Base-by-base conservation (phyloP, 2,113 vertebrate genomes). In the Delphinapterus leucas region DNA sequence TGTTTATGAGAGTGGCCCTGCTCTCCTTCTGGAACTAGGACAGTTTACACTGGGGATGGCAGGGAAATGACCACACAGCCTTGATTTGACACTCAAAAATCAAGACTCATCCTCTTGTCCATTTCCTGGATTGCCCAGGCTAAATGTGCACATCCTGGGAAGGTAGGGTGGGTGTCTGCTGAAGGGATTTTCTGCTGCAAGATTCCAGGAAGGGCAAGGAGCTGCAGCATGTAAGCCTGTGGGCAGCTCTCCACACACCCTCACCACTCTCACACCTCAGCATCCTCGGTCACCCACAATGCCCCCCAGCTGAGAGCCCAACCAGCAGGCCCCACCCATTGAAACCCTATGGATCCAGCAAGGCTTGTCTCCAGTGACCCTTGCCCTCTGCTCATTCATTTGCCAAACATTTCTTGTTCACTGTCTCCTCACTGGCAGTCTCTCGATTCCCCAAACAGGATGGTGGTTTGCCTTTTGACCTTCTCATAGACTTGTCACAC, bases 181-280 rank as follows among this genome's bases (percentile, higher is more conserved):
- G 53, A n/a, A 31, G 61, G 53, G 3, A 2, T 11, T 3, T 0
- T 23, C 14, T 0, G 1, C 20, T 21, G 26, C 31, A 3, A 0
- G 31, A 9, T 31, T 55, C 55, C 33, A 12, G 1, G 13, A 36
- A n/a, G 5, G 38, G 33, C 44, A 3, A 1, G 53, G 3, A 25
- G 17, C 28, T 36, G 17, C 6, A 6, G 9, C 0, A 1, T 2
- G 7, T 4, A 36, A 25, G 67, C 25, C 49, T 6, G 13, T 9
- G 20, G 49, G 5, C 14, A 14, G 6, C 25, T 23, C 28, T 23
- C 11, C 55, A 4, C 5, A 2, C 18, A 1, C 1, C 1, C 7
- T 49, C 38, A 17, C 70, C 55, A 0, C 11, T 74, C 20, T n/a
- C 88, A n/a, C 2, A 7, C 33, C 2, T 38, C 25, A 38, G n/a